Evolutionary conservation across 2,888 invertebrate species (phyloP).

Genomic region (Shargacucullia verbasci): DNA sequence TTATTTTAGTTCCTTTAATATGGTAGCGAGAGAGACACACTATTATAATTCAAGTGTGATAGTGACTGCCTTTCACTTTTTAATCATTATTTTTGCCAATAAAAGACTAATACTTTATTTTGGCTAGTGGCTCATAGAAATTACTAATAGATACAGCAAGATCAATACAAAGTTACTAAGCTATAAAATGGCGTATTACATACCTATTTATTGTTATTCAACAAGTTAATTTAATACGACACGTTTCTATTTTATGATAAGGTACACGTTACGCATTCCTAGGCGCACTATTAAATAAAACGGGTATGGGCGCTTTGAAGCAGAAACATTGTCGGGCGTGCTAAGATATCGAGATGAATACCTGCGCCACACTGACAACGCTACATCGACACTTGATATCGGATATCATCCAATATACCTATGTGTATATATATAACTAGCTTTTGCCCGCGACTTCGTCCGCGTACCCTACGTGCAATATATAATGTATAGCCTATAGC

Average conservation of each 20-base stretch:
- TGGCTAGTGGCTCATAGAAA: background rate
- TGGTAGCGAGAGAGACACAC: too few species aligned
- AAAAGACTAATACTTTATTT: too few species aligned
- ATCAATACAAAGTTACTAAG: conserved; percentile 22
- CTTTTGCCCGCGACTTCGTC: too few species aligned
- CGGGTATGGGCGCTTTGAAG: conserved; percentile 8
- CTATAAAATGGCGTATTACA: conserved; percentile 16
- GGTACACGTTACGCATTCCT: conserved; percentile 20
- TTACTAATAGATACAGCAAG: conserved; percentile 5
- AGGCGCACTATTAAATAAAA: conserved; percentile 20
- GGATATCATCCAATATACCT: too few species aligned
- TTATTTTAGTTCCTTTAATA: too few species aligned
- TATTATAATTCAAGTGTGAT: too few species aligned
- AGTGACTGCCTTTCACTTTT: too few species aligned
- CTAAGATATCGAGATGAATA: conserved; percentile 10
- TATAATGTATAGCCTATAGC: too few species aligned
- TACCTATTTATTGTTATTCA: conserved; percentile 44
- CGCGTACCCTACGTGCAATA: too few species aligned
- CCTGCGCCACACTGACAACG: conserved; percentile 2
- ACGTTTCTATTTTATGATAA: conserved; percentile 32
- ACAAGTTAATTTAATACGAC: conserved; percentile 37
- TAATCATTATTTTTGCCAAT: too few species aligned
- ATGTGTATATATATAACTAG: too few species aligned
- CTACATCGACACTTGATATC: too few species aligned
- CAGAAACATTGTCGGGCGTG: conserved; percentile 9